Conservation (phyloP, 2,888 invertebrate genomes). For the Coelopa pilipes region DNA sequence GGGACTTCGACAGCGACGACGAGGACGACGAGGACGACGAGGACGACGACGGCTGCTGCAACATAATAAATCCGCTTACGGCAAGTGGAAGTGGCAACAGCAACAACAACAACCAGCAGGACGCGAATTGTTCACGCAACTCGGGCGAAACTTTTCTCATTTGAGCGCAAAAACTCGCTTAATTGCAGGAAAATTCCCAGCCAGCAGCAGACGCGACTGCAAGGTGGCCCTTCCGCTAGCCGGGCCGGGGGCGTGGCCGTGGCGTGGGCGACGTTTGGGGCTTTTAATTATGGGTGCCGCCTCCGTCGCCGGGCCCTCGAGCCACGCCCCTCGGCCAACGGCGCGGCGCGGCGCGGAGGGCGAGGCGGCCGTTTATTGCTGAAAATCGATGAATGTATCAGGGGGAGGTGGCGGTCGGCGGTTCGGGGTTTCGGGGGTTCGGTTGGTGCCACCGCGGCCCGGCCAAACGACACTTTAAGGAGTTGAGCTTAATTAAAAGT, state of each 20-base stretch:
- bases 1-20: neutral
- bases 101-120: neutral
- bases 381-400: slow-evolving; percentile 1
- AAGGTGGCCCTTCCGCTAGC: too few relatives aligned
- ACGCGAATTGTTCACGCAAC: slow-evolving; percentile 12
- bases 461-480: slow-evolving; percentile 3
- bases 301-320: neutral
- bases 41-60: neutral
- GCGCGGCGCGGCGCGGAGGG: too few relatives aligned
- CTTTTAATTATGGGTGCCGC: slow-evolving; percentile 14
- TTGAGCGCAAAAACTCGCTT: slow-evolving; percentile 21
- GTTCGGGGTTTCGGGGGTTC: neutral
- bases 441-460: neutral
- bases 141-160: slow-evolving; percentile 30
- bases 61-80: neutral
- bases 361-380: neutral
- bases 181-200: slow-evolving; percentile 22
- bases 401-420: neutral
- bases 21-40: neutral
- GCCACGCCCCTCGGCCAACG: too few relatives aligned
- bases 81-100: neutral
- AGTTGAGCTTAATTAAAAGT: slow-evolving; percentile 15
- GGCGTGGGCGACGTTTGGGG: neutral
- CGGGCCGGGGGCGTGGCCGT: too few relatives aligned
- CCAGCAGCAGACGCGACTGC: neutral